Conservation (phyloP, 2,797 vertebrate genomes). For the Anguilla megastoma region DNA sequence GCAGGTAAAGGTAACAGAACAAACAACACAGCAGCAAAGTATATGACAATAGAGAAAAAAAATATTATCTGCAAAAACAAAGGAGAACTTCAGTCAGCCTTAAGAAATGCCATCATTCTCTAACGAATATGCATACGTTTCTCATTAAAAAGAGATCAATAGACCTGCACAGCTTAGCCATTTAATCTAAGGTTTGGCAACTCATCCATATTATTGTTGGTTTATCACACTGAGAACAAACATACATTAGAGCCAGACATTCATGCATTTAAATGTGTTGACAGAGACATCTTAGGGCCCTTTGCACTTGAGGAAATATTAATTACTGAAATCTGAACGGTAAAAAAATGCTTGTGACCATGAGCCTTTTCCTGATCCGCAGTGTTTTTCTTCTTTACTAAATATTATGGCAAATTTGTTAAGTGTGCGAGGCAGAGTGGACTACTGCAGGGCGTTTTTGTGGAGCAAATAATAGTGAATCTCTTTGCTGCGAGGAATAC, state of each 20-base stretch:
- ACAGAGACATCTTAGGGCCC: conserved; percentile 3
- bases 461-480: neutral
- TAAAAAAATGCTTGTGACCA: neutral
- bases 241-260: neutral
- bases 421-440: neutral
- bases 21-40: too few species aligned
- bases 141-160: conserved; percentile 10
- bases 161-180: neutral
- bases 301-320: conserved; percentile 5
- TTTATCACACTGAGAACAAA: neutral
- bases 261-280: conserved; percentile 4
- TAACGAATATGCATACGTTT: neutral
- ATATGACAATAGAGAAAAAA: too few species aligned
- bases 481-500: neutral
- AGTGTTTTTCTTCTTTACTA: neutral
- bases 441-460: conserved; percentile 9
- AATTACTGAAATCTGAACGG: neutral
- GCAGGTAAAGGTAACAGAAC: too few species aligned
- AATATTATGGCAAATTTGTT: neutral
- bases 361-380: neutral
- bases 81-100: neutral
- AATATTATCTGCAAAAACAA: neutral
- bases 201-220: neutral
- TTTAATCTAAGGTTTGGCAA: conserved; percentile 9
- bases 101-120: neutral